Conservation (phyloP, 2,113 vertebrate genomes). For the Pseudopipra pipra region DNA sequence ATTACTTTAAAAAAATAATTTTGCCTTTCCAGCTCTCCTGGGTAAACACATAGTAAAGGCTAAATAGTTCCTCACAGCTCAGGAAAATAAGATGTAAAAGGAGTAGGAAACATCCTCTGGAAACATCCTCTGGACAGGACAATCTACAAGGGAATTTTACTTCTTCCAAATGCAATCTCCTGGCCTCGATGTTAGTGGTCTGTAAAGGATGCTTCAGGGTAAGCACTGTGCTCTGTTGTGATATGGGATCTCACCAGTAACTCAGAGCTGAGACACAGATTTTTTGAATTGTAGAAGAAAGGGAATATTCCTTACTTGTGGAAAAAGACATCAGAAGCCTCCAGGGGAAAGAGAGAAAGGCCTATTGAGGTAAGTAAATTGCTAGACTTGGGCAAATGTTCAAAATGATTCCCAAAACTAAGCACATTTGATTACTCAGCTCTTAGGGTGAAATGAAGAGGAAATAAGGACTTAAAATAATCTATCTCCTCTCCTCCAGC, state of each 20-base stretch:
- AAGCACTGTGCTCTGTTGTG: not conserved
- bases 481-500: not conserved
- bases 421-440: not conserved
- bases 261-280: not conserved
- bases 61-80: not conserved
- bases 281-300: not conserved
- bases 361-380: not conserved
- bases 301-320: not conserved
- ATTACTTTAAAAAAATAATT: conserved; percentile 7
- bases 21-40: not conserved
- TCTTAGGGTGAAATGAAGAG: not conserved
- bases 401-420: not conserved
- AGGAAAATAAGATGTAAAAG: not conserved
- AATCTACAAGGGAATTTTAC: not conserved
- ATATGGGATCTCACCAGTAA: not conserved
- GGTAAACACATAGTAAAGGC: not conserved
- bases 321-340: not conserved
- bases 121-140: not conserved
- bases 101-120: not conserved
- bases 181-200: not conserved
- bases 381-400: not conserved
- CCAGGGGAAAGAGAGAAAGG: not conserved
- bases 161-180: not conserved
- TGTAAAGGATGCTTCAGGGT: not conserved
- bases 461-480: not conserved